Percentiles rank a stretch among this genome's conserved stretches.
These are phyloP conservation scores for Panagrolaimus sp. DNA, from an alignment of 1,140 invertebrate species.

Conservation along the genomic window DNA sequence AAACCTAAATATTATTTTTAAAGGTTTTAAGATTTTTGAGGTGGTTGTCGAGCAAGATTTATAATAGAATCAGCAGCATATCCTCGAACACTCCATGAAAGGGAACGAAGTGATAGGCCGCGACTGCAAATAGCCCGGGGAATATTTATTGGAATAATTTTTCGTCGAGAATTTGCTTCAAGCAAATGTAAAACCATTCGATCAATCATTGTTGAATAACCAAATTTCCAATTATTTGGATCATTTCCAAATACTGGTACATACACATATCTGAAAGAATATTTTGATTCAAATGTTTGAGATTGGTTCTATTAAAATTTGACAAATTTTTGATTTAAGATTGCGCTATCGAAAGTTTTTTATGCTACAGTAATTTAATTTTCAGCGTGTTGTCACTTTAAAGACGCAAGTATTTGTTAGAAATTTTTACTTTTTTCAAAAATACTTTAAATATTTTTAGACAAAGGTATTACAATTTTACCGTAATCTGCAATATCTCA, in stretches of 20 bases:
- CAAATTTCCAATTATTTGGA: constrained; percentile 40
- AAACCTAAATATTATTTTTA: too few species aligned
- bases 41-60: neutral
- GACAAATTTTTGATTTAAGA: too few species aligned
- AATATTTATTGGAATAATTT: constrained; percentile 39
- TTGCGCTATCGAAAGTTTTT: too few species aligned
- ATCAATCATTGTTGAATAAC: constrained; percentile 46
- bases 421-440: too few species aligned
- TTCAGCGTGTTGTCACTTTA: too few species aligned
- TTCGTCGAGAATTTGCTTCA: constrained; percentile 39
- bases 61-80: constrained; percentile 33
- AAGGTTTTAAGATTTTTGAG: neutral
- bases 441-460: too few species aligned
- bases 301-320: too few species aligned
- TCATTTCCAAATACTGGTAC: constrained; percentile 45
- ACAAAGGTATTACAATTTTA: too few species aligned
- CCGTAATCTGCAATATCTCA: too few species aligned
- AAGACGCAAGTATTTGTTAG: too few species aligned
- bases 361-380: too few species aligned
- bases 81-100: constrained; percentile 38
- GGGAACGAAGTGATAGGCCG: constrained; percentile 37
- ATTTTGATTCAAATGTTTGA: too few species aligned
- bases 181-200: constrained; percentile 43
- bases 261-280: constrained; percentile 35
- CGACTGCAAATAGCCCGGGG: constrained; percentile 40